Evolutionary conservation across 2,113 vertebrate genomes (phyloP), one percentile per base, ranked within the genome.

Genomic region (Motacilla tschutschensis): DNA sequence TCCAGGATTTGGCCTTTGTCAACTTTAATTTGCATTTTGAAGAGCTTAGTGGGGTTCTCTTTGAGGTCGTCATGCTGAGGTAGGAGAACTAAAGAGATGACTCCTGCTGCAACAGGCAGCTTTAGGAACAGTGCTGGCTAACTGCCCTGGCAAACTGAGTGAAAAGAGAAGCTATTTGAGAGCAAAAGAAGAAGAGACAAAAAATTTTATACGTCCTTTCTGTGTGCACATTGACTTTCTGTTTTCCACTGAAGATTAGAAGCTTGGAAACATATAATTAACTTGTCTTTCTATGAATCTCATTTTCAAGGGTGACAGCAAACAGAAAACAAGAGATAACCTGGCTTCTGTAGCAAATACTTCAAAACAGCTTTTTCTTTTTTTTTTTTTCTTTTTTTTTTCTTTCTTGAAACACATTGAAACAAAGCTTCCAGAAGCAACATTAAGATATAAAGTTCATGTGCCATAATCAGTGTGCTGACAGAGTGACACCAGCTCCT

Each of bases 21-120:
- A 88, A 75, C 20, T 84, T 80, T 67, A 83, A 92, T 93, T 81
- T 69, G 73, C 47, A 84, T 63, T 95, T 95, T 92, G 35, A 92
- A 91, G 87, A 88, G 35, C 40, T 81, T 57, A 60, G 12, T 21
- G 28, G 28, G 17, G 57, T 57, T 93, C 26, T 36, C 35, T 41
- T 82, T n/a, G 47, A 76, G 73, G 36, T 9, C 21, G 3, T 75
- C 80, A 22, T 89, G 51, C 6, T 90, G 71, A 44, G 38, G 26
- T 40, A 12, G 6, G 46, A 75, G 35, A 69, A 46, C 33, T 46
- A 33, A 33, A 88, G 54, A 89, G 40, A 79, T 26, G 59, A 36
- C 2, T 69, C 20, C 67, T 64, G 41, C 51, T 87, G 40, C 79
- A 64, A 17, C 36, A 58, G 33, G 36, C 53, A 89, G 54, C 48